Evolutionary conservation across 2,888 invertebrate genomes (phyloP).

Genomic region (Mechanitis messenoides): DNA sequence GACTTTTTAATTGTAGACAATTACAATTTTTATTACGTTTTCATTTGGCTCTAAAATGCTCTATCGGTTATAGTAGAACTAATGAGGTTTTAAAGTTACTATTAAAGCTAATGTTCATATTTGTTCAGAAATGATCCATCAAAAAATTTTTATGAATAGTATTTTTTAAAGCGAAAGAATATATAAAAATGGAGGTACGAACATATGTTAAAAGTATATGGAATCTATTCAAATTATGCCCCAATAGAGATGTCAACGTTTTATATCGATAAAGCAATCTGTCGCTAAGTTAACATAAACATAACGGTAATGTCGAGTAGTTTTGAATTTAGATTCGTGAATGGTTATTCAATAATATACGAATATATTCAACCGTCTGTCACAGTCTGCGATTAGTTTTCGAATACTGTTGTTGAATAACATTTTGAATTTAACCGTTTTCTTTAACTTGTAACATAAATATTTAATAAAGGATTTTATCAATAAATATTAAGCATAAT

Average conservation of each 20-base stretch:
- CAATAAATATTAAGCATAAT: too few relatives aligned
- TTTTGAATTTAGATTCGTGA: slow-evolving; percentile 31
- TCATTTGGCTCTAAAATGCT: slow-evolving; percentile 18
- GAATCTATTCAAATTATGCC: slow-evolving; percentile 24
- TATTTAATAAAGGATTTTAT: too few relatives aligned
- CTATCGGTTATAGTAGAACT: not conserved
- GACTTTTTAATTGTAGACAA: slow-evolving; percentile 25
- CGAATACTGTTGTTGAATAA: slow-evolving; percentile 16
- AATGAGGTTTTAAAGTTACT: not conserved
- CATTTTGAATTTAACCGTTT: slow-evolving; percentile 10
- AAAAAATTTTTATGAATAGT: too few relatives aligned
- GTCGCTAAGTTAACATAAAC: slow-evolving; percentile 35
- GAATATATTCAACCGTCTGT: slow-evolving; percentile 32
- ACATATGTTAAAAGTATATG: slow-evolving; percentile 21
- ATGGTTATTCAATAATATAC: slow-evolving; percentile 20
- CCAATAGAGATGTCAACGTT: slow-evolving; percentile 32
- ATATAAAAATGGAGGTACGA: too few relatives aligned
- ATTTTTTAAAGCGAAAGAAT: too few relatives aligned
- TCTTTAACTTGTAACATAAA: not conserved
- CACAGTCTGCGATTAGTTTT: slow-evolving; percentile 17
- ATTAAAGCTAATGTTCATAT: not conserved
- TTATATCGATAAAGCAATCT: slow-evolving; percentile 32
- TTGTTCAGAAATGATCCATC: not conserved
- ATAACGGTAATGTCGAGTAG: slow-evolving; percentile 37
- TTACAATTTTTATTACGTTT: slow-evolving; percentile 21